A percentile compares a stretch with the other conserved stretches of the same genome.
Evolutionary conservation across 2,113 vertebrate species (phyloP).

Genomic region (Pseudopodoces humilis): DNA sequence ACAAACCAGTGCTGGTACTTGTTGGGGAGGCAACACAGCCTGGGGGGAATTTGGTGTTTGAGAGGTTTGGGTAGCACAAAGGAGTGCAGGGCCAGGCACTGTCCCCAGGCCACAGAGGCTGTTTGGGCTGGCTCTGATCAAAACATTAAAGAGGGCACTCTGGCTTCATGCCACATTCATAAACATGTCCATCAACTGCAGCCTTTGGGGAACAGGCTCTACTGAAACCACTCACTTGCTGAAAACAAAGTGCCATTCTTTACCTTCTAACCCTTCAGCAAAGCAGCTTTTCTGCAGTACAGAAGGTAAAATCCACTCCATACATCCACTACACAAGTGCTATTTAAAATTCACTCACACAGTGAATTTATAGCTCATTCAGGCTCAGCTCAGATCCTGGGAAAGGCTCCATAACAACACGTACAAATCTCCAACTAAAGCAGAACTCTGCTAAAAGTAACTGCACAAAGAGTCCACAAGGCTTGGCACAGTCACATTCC

Average conservation of each 20-base stretch:
- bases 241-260: constrained; percentile 16
- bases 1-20: background rate
- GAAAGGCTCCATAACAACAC: background rate
- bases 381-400: no score
- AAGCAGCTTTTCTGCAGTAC: background rate
- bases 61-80: background rate
- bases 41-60: background rate
- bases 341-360: background rate
- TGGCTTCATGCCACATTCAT: background rate
- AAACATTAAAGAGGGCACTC: background rate
- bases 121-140: background rate
- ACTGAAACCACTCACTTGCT: background rate
- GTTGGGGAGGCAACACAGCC: background rate
- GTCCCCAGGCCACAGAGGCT: background rate
- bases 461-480: background rate
- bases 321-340: background rate
- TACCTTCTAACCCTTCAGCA: background rate
- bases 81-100: fast-evolving
- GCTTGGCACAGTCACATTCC: background rate
- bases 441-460: background rate
- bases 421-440: background rate
- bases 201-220: background rate
- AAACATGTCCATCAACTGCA: constrained; percentile 4
- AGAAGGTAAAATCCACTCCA: background rate
- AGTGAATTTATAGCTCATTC: background rate